These are phyloP conservation scores for Larimichthys crocea DNA, from an alignment of 2,113 vertebrate species.

Conservation along the genomic window DNA sequence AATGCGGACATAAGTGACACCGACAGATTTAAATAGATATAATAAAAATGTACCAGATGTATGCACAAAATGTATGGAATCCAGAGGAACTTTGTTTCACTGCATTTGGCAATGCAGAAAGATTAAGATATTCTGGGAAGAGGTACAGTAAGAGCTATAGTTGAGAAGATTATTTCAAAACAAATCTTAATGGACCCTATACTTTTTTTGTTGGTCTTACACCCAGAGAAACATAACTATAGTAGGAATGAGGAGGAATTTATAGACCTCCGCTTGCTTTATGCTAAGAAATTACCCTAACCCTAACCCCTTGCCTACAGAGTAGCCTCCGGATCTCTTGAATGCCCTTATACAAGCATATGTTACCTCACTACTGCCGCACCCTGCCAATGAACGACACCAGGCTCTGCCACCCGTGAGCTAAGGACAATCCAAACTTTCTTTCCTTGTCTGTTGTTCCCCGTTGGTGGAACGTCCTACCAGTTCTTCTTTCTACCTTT, in stretches of 20 bases:
- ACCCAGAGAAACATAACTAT: neutral
- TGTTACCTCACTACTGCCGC: too few species aligned
- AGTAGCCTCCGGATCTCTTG: too few species aligned
- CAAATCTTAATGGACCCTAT: neutral
- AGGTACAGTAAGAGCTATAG: neutral
- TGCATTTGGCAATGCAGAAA: neutral
- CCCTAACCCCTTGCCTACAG: too few species aligned
- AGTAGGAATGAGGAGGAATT: neutral
- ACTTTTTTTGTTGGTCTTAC: neutral
- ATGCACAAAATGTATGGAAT: neutral
- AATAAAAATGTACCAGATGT: neutral
- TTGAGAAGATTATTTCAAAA: neutral
- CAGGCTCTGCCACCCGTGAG: too few species aligned
- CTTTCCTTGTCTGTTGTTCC: too few species aligned
- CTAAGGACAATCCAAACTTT: too few species aligned
- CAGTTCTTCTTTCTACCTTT: too few species aligned
- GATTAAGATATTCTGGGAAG: neutral
- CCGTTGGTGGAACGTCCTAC: too few species aligned
- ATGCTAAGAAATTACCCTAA: neutral
- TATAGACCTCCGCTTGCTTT: neutral
- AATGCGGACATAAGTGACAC: neutral
- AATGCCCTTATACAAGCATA: too few species aligned
- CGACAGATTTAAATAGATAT: neutral
- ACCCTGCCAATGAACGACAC: too few species aligned
- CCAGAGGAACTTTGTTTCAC: neutral